These are phyloP conservation scores for Gadus macrocephalus DNA, from an alignment of 2,113 vertebrate species.

Conservation along the genomic window DNA sequence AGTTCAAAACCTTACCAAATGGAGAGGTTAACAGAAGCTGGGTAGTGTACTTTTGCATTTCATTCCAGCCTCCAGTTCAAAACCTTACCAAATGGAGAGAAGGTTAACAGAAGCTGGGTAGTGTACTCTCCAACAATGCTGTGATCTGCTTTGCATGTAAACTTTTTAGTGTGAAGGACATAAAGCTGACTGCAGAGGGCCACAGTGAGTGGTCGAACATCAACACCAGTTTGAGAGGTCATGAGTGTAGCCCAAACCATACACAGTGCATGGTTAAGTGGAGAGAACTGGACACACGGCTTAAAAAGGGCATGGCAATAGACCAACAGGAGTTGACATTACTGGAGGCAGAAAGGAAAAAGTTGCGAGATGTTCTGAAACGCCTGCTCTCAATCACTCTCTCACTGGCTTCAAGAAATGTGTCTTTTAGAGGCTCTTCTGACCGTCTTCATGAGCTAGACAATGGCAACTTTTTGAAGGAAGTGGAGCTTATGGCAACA, in stretches of 20 bases:
- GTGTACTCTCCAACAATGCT: too few relatives aligned
- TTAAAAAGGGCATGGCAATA: not conserved
- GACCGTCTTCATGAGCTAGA: conserved; percentile 2
- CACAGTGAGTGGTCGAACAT: conserved; percentile 9
- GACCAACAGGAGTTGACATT: not conserved
- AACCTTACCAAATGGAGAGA: too few relatives aligned
- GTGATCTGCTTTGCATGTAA: too few relatives aligned
- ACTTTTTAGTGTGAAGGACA: too few relatives aligned
- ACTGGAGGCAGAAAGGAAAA: conserved; percentile 8
- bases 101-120: too few relatives aligned
- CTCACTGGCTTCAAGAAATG: conserved; percentile 11
- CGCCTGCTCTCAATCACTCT: not conserved
- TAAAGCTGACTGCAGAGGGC: not conserved
- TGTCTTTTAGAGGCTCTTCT: conserved; percentile 14
- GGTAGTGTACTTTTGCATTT: not conserved
- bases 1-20: too few relatives aligned
- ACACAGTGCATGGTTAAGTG: not conserved
- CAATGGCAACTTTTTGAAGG: conserved; percentile 11
- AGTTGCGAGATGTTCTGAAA: not conserved
- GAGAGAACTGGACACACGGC: not conserved
- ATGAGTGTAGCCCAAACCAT: conserved; percentile 5
- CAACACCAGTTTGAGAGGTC: not conserved
- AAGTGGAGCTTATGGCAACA: conserved; percentile 6
- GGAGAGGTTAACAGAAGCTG: not conserved
- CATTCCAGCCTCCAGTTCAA: not conserved